Percentiles rank a stretch among this genome's conserved stretches.
phyloP scores from a whole-genome alignment of 2,888 invertebrate species.

The Thymelicus lineola region DNA sequence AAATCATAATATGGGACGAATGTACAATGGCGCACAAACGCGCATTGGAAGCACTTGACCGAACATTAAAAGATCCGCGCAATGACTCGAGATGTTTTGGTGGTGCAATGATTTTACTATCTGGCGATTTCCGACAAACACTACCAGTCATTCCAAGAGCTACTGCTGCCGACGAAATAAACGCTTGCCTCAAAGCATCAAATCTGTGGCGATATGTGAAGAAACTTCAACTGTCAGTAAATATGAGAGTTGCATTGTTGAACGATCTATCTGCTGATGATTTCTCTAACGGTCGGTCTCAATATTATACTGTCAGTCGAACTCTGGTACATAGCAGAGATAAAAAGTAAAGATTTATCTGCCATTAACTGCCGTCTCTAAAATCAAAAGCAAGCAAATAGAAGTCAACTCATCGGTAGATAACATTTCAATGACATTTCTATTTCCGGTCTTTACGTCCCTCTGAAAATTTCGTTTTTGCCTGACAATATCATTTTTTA shows the following conservation, averaged over 20 bases:
- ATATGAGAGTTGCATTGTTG: slow-evolving; percentile 40
- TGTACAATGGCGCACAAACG: slow-evolving; percentile 19
- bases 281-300: too few relatives aligned
- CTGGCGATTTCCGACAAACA: slow-evolving; percentile 43
- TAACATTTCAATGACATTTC: too few relatives aligned
- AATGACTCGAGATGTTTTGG: slow-evolving; percentile 39
- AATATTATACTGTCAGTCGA: too few relatives aligned
- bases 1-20: slow-evolving; percentile 11
- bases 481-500: too few relatives aligned
- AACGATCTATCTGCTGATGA: slow-evolving; percentile 49
- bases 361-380: too few relatives aligned
- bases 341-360: too few relatives aligned
- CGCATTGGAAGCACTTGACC: slow-evolving; percentile 40
- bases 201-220: slow-evolving; percentile 38
- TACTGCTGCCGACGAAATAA: slow-evolving; percentile 25
- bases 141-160: slow-evolving; percentile 43
- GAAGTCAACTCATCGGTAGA: too few relatives aligned
- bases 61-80: slow-evolving; percentile 44
- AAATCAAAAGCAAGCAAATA: too few relatives aligned
- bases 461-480: too few relatives aligned
- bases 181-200: slow-evolving; percentile 34
- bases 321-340: too few relatives aligned
- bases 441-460: too few relatives aligned
- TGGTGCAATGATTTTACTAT: slow-evolving; percentile 43
- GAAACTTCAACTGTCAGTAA: slow-evolving; percentile 39